A percentile compares a stretch with the other conserved stretches of the same genome.
Conservation (phyloP, 2,113 vertebrate species). For the Hypocryptadius cinnamomeus region DNA sequence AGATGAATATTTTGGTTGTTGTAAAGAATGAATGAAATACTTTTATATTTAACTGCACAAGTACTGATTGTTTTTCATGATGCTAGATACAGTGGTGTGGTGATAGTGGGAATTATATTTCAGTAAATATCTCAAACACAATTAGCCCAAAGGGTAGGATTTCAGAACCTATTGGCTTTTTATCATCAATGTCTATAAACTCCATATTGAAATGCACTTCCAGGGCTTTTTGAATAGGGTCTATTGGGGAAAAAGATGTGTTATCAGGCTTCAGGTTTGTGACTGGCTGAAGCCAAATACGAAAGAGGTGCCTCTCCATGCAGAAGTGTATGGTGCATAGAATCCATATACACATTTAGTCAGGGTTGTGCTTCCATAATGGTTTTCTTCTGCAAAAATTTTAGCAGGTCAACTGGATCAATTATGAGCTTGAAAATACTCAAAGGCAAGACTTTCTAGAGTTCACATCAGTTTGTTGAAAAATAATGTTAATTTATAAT, state of each 20-base stretch:
- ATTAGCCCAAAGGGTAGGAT: neutral
- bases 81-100: neutral
- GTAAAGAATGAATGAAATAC: neutral
- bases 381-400: neutral
- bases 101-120: neutral
- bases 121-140: neutral
- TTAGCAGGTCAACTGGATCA: neutral
- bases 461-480: neutral
- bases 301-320: neutral
- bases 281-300: neutral
- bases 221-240: neutral
- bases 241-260: fast-evolving
- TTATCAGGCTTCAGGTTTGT: neutral
- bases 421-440: neutral
- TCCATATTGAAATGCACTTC: neutral
- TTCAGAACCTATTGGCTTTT: neutral
- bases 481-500: neutral
- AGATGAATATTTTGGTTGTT: neutral
- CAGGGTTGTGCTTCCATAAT: neutral
- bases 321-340: fast-evolving
- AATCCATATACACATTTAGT: neutral
- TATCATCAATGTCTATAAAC: neutral
- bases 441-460: neutral
- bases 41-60: neutral
- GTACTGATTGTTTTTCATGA: neutral